phyloP scores from a whole-genome alignment of 2,113 vertebrate genomes.

The Epinephelus fuscoguttatus region DNA sequence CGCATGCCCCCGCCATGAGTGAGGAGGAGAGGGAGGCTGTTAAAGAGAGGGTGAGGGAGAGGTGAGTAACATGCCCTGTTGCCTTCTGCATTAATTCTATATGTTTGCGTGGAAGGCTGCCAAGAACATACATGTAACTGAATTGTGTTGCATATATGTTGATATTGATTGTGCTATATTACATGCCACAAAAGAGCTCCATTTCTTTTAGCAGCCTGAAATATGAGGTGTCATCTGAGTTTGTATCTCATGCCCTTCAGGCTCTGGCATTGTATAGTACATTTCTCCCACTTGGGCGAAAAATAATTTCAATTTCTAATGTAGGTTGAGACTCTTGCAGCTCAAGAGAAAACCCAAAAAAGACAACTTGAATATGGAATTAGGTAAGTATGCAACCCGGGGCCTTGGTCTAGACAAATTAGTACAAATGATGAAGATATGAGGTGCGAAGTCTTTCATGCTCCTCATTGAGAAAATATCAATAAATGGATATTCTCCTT shows the following conservation, averaged over 20 bases:
- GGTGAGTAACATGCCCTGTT: constrained; percentile 29
- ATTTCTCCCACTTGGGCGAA: neutral
- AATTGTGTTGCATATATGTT: neutral
- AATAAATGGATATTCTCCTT: constrained; percentile 37
- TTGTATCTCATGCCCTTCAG: neutral
- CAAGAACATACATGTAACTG: neutral
- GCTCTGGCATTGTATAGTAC: neutral
- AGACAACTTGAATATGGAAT: neutral
- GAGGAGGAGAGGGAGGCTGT: constrained; percentile 40
- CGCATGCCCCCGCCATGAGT: constrained; percentile 32
- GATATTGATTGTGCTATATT: constrained; percentile 1
- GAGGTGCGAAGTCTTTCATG: constrained; percentile 18
- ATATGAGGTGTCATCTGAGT: neutral
- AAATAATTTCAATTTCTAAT: constrained; percentile 4
- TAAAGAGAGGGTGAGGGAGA: constrained; percentile 16
- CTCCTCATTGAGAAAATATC: constrained; percentile 25
- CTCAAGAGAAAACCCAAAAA: constrained; percentile 3
- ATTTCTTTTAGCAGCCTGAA: constrained; percentile 8
- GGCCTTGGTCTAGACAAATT: constrained; percentile 6
- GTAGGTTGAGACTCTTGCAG: neutral
- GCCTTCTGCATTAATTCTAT: constrained; percentile 14
- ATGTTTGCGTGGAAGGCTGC: neutral
- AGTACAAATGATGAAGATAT: constrained; percentile 24
- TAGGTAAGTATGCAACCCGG: constrained; percentile 18
- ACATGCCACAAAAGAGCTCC: neutral